phyloP scores from a whole-genome alignment of 2,888 invertebrate genomes.

The Melangyna quadrimaculata region DNA sequence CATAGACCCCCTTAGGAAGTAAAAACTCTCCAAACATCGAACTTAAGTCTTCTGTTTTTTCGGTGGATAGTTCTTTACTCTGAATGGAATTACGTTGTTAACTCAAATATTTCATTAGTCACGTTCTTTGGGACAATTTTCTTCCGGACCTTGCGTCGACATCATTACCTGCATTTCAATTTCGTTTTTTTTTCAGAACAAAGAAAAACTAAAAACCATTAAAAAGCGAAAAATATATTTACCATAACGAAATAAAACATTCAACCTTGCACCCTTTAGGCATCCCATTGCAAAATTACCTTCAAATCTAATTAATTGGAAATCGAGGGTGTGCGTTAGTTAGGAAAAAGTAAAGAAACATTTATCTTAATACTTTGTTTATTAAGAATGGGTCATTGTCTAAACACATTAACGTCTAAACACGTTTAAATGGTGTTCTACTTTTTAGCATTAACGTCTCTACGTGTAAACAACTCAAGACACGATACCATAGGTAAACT shows the following conservation, averaged over 20 bases:
- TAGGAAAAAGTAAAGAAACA: neutral
- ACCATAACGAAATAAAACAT: neutral
- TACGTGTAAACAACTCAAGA: constrained; percentile 33
- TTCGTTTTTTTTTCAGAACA: neutral
- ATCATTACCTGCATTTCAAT: no score
- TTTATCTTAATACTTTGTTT: constrained; percentile 42
- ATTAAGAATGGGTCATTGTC: constrained; percentile 41
- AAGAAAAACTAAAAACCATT: neutral
- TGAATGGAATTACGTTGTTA: no score
- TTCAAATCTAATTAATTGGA: neutral
- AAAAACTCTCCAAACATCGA: no score
- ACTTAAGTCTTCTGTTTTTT: no score
- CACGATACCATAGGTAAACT: constrained; percentile 25
- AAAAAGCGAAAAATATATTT: neutral
- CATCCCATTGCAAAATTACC: constrained; percentile 3
- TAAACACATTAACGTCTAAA: constrained; percentile 47
- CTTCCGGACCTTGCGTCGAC: no score
- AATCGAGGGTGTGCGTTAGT: neutral
- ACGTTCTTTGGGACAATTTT: no score
- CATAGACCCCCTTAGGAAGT: no score
- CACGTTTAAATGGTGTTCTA: constrained; percentile 31
- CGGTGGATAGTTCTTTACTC: no score
- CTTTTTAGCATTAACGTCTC: constrained; percentile 43
- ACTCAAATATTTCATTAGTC: no score
- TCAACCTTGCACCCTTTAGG: neutral